Evolutionary conservation across 2,888 invertebrate species (phyloP).

Genomic region (Clistopyga incitator): DNA sequence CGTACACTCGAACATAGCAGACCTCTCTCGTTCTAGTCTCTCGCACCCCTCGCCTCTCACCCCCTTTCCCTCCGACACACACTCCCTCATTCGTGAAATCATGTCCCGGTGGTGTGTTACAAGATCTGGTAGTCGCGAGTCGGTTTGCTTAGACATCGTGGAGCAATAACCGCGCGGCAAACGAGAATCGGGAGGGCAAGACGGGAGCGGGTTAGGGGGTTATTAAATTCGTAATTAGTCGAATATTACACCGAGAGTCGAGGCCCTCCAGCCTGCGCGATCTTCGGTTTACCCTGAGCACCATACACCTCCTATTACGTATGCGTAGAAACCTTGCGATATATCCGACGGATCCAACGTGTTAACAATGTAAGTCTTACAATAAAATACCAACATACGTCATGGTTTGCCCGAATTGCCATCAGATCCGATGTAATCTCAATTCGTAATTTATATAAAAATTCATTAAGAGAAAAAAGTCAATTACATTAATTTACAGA

Average conservation of each 20-base stretch:
- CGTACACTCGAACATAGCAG: constrained; percentile 33
- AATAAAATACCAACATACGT: too few species aligned
- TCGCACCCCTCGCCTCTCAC: constrained; percentile 12
- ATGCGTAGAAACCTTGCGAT: neutral
- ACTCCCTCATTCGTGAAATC: neutral
- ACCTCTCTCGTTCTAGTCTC: constrained; percentile 28
- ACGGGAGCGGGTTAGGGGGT: constrained; percentile 65
- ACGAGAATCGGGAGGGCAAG: constrained; percentile 67
- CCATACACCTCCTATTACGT: constrained; percentile 4
- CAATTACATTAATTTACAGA: too few species aligned
- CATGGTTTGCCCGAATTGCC: too few species aligned
- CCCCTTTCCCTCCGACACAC: constrained; percentile 15
- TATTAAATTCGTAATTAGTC: constrained; percentile 83
- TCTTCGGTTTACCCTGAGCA: constrained; percentile 40
- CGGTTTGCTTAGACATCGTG: constrained; percentile 74
- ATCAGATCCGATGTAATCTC: too few species aligned
- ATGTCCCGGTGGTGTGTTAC: constrained; percentile 30
- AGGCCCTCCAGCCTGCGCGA: constrained; percentile 62
- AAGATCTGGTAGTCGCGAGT: constrained; percentile 58
- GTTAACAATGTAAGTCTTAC: too few species aligned
- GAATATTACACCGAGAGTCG: constrained; percentile 79
- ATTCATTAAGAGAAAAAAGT: too few species aligned
- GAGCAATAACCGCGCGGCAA: constrained; percentile 75
- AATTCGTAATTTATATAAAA: too few species aligned
- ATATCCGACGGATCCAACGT: too few species aligned